Percentiles rank a stretch among this genome's conserved stretches.
Evolutionary conservation across 1,140 invertebrate species (phyloP).

Genomic region (Propsilocerus akamusi): DNA sequence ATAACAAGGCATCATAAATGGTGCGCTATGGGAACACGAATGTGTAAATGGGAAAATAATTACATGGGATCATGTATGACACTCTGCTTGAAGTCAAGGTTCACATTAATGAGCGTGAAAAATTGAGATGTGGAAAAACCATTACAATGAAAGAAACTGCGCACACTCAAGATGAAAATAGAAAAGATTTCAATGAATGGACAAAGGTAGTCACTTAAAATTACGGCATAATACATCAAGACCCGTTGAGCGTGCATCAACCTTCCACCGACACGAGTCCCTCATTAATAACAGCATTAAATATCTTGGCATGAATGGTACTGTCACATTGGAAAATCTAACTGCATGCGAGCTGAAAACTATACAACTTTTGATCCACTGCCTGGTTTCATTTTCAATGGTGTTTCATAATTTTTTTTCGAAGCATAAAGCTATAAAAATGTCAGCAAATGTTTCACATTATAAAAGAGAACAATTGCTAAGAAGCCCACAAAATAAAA

Average conservation of each 20-base stretch:
- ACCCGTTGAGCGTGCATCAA: neutral
- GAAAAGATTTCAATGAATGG: constrained; percentile 3
- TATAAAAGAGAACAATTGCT: too few relatives aligned
- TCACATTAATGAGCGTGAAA: neutral
- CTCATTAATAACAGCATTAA: constrained; percentile 1
- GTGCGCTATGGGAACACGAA: neutral
- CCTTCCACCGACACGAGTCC: neutral
- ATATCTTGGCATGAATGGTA: neutral
- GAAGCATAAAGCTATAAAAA: constrained; percentile 1
- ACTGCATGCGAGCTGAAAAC: too few relatives aligned
- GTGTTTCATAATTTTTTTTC: too few relatives aligned
- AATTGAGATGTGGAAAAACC: neutral
- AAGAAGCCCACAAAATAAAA: too few relatives aligned
- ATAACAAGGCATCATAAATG: neutral
- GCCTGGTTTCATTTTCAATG: too few relatives aligned
- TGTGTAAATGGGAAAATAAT: neutral
- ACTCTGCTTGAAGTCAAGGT: neutral
- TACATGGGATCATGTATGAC: too few relatives aligned
- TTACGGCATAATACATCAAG: neutral
- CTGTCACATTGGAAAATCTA: neutral
- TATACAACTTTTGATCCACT: too few relatives aligned
- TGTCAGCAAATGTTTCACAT: constrained; percentile 1
- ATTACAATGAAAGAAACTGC: neutral
- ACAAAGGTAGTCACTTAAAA: neutral
- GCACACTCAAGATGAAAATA: too few relatives aligned